Conservation (phyloP, 2,797 vertebrate genomes). For the Lateolabrax maculatus region DNA sequence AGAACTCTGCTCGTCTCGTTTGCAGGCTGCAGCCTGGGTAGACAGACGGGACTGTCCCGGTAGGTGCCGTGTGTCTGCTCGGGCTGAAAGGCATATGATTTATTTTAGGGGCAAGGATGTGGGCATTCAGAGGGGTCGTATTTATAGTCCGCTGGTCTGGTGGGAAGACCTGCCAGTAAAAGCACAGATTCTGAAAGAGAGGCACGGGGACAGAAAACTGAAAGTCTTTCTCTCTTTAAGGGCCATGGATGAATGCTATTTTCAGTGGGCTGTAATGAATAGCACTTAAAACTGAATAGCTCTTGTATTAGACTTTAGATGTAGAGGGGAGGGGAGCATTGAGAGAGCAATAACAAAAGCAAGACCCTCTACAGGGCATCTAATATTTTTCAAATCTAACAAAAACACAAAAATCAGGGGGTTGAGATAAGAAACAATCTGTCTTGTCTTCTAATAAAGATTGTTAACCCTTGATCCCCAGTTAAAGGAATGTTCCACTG, state of each 20-base stretch:
- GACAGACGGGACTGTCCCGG: constrained; percentile 62
- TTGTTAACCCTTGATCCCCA: neutral
- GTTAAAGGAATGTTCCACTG: neutral
- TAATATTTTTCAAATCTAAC: constrained; percentile 21
- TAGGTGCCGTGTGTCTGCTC: constrained; percentile 73
- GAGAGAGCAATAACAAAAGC: constrained; percentile 54
- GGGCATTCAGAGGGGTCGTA: constrained; percentile 85
- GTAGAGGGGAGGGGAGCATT: constrained; percentile 36
- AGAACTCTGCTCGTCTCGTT: constrained; percentile 58
- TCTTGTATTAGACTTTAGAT: constrained; percentile 68
- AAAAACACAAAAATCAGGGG: constrained; percentile 7
- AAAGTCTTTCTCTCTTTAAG: constrained; percentile 72
- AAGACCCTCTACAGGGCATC: constrained; percentile 15
- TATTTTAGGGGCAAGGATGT: constrained; percentile 87
- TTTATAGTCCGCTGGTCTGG: constrained; percentile 83
- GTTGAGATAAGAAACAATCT: constrained; percentile 12
- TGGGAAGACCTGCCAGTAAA: constrained; percentile 80
- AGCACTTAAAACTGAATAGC: constrained; percentile 69
- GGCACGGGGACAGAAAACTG: constrained; percentile 75
- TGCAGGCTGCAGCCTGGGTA: constrained; percentile 53
- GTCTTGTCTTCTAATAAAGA: neutral
- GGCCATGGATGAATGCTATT: constrained; percentile 74
- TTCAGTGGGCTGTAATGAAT: constrained; percentile 75
- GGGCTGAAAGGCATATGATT: constrained; percentile 75
- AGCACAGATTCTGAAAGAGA: constrained; percentile 78